Evolutionary conservation across 2,888 invertebrate genomes (phyloP), one percentile per base, ranked within the genome.

Genomic region (Polylopha cassiicola): DNA sequence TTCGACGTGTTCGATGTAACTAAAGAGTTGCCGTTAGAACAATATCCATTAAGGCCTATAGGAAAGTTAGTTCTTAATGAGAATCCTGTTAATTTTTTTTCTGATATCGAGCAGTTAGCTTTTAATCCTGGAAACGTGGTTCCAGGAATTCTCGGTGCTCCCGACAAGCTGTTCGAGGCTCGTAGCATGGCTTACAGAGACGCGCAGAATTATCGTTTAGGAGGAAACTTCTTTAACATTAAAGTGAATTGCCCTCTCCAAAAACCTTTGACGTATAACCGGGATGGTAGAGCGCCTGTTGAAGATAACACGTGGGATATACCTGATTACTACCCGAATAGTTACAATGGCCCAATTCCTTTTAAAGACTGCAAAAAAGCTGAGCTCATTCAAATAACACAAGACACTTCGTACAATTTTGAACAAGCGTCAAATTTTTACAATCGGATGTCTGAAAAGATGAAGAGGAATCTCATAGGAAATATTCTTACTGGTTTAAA

Each of bases 321-420:
- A 2, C 98, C 98, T 1, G 98, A 98, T 74, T 99, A 98, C 68
- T 95, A 89, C 76, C 98, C 98, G 0, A 99, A 98, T 81, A 95
- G 96, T 47, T 99, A 96, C 70, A 84, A 89, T 47, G 98, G 97
- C 0, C 95, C 97, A 0, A 87, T 88, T 44, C 88, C 88, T 23
- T 89, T 89, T 51, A 81, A 88, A 15, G 84, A 89, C 3, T 90
- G 89, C 9, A 85, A 86, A 45, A 65, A 70, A 22, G 62, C 87
- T 4, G 65, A 86, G 4, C 74, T 89, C 3, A 75, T 87, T 21
- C 89, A 89, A 61, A 65, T 76, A 11, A 68, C 89, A 3, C 77
- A 88, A 47, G 96, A 95, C 6, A 93, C 95, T 57, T 90, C 93
- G 2, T 95, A 97, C 65, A 96, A 98, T 72, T 97, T 90, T 70